Evolutionary conservation across 2,113 vertebrate species (phyloP), one percentile per base, ranked within the genome.

Genomic region (Pristiophorus japonicus): DNA sequence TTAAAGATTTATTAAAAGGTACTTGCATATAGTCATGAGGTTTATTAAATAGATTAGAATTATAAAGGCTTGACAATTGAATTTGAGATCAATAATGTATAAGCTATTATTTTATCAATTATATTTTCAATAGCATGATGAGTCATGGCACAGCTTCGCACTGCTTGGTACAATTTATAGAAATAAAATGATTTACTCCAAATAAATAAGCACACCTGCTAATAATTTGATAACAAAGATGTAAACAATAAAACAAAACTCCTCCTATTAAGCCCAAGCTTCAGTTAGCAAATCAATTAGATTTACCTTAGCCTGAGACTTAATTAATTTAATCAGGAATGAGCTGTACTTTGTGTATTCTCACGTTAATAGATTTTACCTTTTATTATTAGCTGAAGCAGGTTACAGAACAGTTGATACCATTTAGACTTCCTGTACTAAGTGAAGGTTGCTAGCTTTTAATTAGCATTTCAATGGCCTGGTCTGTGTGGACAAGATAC

Each of bases 381-480:
- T 97, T 97, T 97, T 98, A 97, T 97, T 97, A 97, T 96, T 96
- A 97, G 96, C 96, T 97, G 96, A 45, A 94, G 65, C 66, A 67
- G 27, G 66, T 70, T 94, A 70, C 27, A 94, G 11, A 51, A 94
- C 66, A 73, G 66, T 70, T 94, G 66, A 3, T 94, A 51, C 66
- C 27, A 94, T 59, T 94, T 94, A 94, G 93, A 96, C 97, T 98
- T 98, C 97, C 97, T 97, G 96, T 93, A 96, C 96, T 97, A 97
- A 97, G 97, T 97, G 96, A 96, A 97, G 97, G 97, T 98, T 98
- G 97, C 38, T 45, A 96, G 96, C 97, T 97, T 98, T 97, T 97
- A 98, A 98, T 98, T 97, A 98, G 96, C 96, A 96, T 96, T 96
- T 97, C 97, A 97, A 97, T 97, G 97, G 97, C 96, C 96, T 96